Evolutionary conservation across 2,797 vertebrate genomes (phyloP), one percentile per base, ranked within the genome.

Genomic region (Gadopsis marmoratus): DNA sequence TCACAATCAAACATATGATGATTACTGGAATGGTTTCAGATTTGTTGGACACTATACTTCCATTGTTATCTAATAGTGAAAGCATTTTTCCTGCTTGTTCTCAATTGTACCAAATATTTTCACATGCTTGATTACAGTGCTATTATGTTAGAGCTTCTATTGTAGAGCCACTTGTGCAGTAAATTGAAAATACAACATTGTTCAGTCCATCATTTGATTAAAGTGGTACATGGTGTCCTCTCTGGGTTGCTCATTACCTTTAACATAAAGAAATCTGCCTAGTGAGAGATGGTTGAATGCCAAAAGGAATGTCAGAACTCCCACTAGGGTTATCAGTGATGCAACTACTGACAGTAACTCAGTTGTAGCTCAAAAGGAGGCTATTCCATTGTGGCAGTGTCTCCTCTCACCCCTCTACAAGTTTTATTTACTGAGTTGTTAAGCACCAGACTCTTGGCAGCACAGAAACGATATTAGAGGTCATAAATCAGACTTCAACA

Each of bases 351-450:
- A 71, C 84, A 75, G 72, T 91, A 84, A 89, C 79, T 92, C 83
- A 85, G 80, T 26, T 54, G 62, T 48, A 62, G 77, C 81, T 87
- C 80, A 79, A 76, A 84, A 81, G 56, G 78, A 74, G 62, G 43
- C 75, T 62, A 91, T 92, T 92, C 90, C 86, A 67, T 62, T 45
- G 83, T 92, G 90, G 78, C 78, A 78, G 79, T 47, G 87, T 91
- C 77, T 82, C 16, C 23, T 71, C 80, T 76, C 66, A 39, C 79
- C 84, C 76, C 76, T 72, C 65, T 58, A 67, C 7, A 84, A 85
- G 72, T 88, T 92, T 91, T 94, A 95, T 95, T 94, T 94, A 92
- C 87, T 35, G 83, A 87, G 84, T 79, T 86, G 88, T 91, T 93
- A 84, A 87, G 88, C 79, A 62, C 84, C 81, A 51, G 82, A 71